Percentiles rank a stretch among this genome's conserved stretches.
Conservation (phyloP, 2,888 invertebrate genomes). For the Tipula lateralis region DNA sequence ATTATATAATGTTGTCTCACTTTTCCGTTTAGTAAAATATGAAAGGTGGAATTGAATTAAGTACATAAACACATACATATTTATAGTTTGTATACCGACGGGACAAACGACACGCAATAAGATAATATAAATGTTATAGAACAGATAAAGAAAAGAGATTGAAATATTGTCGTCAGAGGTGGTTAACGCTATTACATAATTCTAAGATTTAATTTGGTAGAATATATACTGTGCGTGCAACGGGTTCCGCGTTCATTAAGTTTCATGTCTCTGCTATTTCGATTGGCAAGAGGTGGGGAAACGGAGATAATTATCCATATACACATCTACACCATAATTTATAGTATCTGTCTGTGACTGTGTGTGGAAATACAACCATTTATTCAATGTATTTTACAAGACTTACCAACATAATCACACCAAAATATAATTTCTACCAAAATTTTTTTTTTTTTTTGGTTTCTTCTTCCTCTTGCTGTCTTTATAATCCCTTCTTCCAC, state of each 20-base stretch:
- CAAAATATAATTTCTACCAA: not conserved
- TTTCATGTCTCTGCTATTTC: not conserved
- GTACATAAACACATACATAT: too few species aligned
- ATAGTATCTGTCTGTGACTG: not conserved
- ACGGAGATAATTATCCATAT: not conserved
- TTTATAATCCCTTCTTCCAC: constrained; percentile 3
- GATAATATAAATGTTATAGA: not conserved
- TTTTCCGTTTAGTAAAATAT: not conserved
- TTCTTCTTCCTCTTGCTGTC: not conserved
- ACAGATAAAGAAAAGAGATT: not conserved
- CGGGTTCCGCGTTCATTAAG: not conserved
- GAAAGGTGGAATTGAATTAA: not conserved
- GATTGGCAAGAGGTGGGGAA: not conserved
- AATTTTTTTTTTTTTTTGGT: not conserved
- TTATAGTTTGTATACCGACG: not conserved
- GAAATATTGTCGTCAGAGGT: not conserved
- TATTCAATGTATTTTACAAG: not conserved
- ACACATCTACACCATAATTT: not conserved
- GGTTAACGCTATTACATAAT: not conserved
- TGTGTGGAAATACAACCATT: not conserved
- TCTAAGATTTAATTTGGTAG: not conserved
- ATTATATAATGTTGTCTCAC: not conserved
- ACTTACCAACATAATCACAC: constrained; percentile 24
- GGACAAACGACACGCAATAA: not conserved
- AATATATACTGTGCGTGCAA: not conserved